Percentiles rank a stretch among this genome's conserved stretches.
These are phyloP conservation scores for Doryteuthis pealeii DNA, from an alignment of 1,140 invertebrate genomes.

Conservation along the genomic window DNA sequence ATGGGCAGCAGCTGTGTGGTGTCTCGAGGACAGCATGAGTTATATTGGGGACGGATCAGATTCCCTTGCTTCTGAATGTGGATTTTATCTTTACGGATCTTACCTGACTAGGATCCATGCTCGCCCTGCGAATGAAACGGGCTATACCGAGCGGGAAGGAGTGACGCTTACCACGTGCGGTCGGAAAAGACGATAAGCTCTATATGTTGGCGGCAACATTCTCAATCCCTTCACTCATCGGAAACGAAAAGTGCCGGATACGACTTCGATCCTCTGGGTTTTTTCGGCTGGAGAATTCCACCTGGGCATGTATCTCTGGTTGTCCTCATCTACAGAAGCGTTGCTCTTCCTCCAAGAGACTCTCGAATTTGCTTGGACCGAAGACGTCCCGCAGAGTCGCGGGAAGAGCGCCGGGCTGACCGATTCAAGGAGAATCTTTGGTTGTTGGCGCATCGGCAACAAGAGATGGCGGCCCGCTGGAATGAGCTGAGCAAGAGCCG, in stretches of 20 bases:
- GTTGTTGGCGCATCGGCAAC: constrained; percentile 40
- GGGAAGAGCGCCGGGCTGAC: constrained; percentile 28
- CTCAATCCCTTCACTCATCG: constrained; percentile 19
- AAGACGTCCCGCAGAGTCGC: constrained; percentile 30
- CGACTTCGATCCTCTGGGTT: constrained; percentile 34
- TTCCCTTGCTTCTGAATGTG: constrained; percentile 32
- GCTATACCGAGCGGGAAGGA: constrained; percentile 30
- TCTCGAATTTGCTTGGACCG: constrained; percentile 14
- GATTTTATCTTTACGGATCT: constrained; percentile 30
- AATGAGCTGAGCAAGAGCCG: constrained; percentile 22
- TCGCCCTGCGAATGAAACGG: constrained; percentile 11
- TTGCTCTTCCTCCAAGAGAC: not conserved
- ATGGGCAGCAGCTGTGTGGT: constrained; percentile 35
- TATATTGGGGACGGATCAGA: constrained; percentile 34
- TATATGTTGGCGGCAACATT: constrained; percentile 42
- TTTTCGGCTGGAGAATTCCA: constrained; percentile 24
- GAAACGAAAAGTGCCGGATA: constrained; percentile 29
- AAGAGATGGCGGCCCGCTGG: not conserved
- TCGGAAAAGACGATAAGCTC: constrained; percentile 15
- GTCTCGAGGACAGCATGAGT: constrained; percentile 26
- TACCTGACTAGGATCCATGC: constrained; percentile 20
- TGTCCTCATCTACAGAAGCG: not conserved
- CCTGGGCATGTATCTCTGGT: constrained; percentile 22
- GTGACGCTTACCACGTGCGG: constrained; percentile 36
- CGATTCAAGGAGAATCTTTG: constrained; percentile 32